These are phyloP conservation scores for Mythimna pallens DNA, from an alignment of 2,888 invertebrate genomes.

Conservation along the genomic window DNA sequence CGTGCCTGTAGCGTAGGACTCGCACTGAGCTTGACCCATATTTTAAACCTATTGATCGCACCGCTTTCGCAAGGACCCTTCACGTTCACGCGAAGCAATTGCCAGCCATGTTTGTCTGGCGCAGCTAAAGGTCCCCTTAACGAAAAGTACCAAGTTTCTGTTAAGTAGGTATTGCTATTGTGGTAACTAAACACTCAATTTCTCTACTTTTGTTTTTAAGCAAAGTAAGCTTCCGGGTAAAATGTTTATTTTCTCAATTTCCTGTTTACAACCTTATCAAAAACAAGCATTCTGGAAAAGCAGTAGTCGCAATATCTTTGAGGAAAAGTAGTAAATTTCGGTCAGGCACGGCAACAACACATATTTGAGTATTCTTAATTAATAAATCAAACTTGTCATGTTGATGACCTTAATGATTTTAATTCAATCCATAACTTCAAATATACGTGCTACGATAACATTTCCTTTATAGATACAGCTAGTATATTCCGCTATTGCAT, in stretches of 20 bases:
- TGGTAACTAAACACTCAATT: slow-evolving; percentile 1
- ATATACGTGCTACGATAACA: neutral
- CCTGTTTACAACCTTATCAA: neutral
- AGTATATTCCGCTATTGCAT: slow-evolving; percentile 1
- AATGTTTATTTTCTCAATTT: neutral
- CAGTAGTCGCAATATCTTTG: neutral
- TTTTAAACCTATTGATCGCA: slow-evolving; percentile 80
- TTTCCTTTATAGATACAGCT: neutral
- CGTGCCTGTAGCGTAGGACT: slow-evolving; percentile 52
- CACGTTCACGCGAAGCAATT: slow-evolving; percentile 61
- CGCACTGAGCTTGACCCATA: slow-evolving; percentile 80
- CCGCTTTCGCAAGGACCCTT: slow-evolving; percentile 58
- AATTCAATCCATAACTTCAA: neutral
- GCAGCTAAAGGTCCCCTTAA: slow-evolving; percentile 47
- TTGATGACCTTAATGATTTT: neutral
- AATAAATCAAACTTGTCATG: neutral
- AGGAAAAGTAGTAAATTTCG: neutral
- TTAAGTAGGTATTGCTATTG: slow-evolving; percentile 25
- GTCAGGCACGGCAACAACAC: neutral
- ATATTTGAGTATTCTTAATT: neutral
- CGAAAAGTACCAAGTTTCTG: slow-evolving; percentile 34
- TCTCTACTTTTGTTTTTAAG: neutral
- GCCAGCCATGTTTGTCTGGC: slow-evolving; percentile 54
- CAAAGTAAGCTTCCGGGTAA: neutral
- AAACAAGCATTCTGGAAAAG: neutral